Conservation (phyloP, 2,113 vertebrate species). For the Varanus komodoensis region DNA sequence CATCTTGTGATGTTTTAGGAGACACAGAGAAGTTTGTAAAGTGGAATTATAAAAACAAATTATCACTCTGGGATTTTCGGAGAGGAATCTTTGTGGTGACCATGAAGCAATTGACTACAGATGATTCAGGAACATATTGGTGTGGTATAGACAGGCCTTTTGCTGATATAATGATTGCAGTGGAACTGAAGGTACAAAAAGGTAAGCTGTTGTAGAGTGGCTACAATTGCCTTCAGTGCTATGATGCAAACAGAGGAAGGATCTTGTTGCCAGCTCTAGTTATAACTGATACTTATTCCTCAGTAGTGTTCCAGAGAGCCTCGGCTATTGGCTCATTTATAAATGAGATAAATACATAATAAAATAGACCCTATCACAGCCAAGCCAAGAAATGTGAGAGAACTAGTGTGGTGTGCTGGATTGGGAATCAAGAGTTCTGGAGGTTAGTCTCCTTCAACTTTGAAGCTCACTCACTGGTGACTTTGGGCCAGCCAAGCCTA, state of each 20-base stretch:
- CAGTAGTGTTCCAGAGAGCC: too few relatives aligned
- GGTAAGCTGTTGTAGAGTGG: constrained; percentile 57
- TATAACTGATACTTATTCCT: neutral
- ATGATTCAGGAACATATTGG: constrained; percentile 76
- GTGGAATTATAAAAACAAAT: neutral
- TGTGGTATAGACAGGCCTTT: constrained; percentile 74
- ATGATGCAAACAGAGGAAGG: neutral
- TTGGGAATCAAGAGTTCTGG: too few relatives aligned
- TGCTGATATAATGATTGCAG: constrained; percentile 72
- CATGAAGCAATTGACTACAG: constrained; percentile 61
- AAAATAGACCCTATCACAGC: too few relatives aligned
- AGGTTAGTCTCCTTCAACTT: too few relatives aligned
- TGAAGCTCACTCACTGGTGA: too few relatives aligned
- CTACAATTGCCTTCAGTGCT: neutral
- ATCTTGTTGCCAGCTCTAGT: neutral
- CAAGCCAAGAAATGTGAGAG: neutral
- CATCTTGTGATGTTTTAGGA: constrained; percentile 70
- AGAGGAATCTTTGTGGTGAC: constrained; percentile 54
- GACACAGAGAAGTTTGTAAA: constrained; percentile 58
- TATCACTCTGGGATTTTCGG: constrained; percentile 27
- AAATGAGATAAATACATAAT: too few relatives aligned
- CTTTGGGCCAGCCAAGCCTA: too few relatives aligned
- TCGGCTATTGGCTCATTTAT: too few relatives aligned
- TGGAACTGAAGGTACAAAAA: constrained; percentile 70
- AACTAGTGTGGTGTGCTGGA: too few relatives aligned